Percentiles rank a stretch among this genome's conserved stretches.
These are phyloP conservation scores for Lepilemur ruficaudatus DNA, from an alignment of 2,797 vertebrate species.

Conservation along the genomic window DNA sequence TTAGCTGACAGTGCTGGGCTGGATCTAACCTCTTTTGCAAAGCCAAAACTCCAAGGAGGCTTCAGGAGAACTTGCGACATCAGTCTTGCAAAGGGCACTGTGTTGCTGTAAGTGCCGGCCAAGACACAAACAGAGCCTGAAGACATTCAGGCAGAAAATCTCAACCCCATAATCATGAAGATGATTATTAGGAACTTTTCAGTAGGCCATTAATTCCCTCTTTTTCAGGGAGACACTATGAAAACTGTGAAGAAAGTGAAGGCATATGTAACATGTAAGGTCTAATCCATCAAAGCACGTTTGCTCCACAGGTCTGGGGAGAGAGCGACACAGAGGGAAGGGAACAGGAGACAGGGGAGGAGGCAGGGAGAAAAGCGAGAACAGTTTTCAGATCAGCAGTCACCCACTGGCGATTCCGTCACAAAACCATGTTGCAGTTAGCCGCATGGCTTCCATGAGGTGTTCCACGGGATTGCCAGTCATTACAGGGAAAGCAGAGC, in stretches of 20 bases:
- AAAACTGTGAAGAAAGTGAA: neutral
- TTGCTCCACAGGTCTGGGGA: neutral
- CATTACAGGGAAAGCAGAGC: neutral
- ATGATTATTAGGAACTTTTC: neutral
- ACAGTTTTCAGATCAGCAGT: neutral
- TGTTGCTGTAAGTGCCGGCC: neutral
- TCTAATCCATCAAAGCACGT: neutral
- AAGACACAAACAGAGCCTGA: neutral
- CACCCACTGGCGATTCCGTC: neutral
- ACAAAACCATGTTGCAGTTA: neutral
- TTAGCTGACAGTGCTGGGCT: neutral
- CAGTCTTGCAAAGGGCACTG: neutral
- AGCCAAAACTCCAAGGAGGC: neutral
- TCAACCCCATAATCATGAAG: neutral
- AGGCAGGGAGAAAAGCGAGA: neutral
- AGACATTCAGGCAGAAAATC: neutral
- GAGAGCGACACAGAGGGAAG: neutral
- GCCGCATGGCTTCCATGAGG: neutral
- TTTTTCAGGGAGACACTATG: neutral
- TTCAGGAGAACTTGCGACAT: neutral
- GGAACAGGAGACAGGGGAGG: neutral
- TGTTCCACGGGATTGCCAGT: no score
- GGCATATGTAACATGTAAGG: neutral
- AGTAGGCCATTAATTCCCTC: neutral
- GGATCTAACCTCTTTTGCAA: neutral